Percentiles rank a stretch among this genome's conserved stretches.
These are phyloP conservation scores for Volucella zonaria DNA, from an alignment of 2,888 invertebrate genomes.

Conservation along the genomic window DNA sequence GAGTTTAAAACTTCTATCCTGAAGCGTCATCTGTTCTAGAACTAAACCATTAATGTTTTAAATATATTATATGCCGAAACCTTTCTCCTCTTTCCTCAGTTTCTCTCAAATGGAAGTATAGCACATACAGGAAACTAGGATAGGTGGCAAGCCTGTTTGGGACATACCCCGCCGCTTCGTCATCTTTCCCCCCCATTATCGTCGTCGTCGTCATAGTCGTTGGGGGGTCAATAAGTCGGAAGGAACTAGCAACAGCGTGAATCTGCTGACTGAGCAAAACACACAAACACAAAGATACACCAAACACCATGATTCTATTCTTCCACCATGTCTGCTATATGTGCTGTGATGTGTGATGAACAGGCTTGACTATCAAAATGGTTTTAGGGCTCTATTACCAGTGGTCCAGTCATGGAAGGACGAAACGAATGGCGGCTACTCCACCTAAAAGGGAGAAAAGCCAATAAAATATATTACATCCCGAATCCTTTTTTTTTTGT, in stretches of 20 bases:
- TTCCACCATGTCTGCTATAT: conserved; percentile 5
- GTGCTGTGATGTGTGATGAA: conserved; percentile 51
- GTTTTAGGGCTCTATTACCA: conserved; percentile 61
- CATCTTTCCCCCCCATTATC: background rate
- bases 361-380: conserved; percentile 44
- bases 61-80: too few relatives aligned
- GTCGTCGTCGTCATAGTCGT: conserved; percentile 3
- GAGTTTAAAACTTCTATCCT: too few relatives aligned
- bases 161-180: conserved; percentile 18
- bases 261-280: conserved; percentile 60
- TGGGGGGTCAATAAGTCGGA: conserved; percentile 60
- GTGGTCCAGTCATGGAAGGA: conserved; percentile 17
- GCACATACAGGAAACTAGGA: background rate
- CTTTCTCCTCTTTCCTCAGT: too few relatives aligned
- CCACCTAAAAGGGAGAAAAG: conserved; percentile 21
- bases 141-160: conserved; percentile 10
- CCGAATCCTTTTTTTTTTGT: conserved; percentile 44
- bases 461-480: conserved; percentile 70
- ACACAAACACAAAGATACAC: background rate
- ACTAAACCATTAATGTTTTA: too few relatives aligned
- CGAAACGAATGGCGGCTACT: conserved; percentile 31
- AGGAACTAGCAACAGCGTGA: conserved; percentile 55
- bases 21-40: too few relatives aligned
- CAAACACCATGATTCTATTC: background rate
- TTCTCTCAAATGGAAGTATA: too few relatives aligned